A percentile compares a stretch with the other conserved stretches of the same genome.
Evolutionary conservation across 2,888 invertebrate genomes (phyloP).

Genomic region (Eurytoma adleriae): DNA sequence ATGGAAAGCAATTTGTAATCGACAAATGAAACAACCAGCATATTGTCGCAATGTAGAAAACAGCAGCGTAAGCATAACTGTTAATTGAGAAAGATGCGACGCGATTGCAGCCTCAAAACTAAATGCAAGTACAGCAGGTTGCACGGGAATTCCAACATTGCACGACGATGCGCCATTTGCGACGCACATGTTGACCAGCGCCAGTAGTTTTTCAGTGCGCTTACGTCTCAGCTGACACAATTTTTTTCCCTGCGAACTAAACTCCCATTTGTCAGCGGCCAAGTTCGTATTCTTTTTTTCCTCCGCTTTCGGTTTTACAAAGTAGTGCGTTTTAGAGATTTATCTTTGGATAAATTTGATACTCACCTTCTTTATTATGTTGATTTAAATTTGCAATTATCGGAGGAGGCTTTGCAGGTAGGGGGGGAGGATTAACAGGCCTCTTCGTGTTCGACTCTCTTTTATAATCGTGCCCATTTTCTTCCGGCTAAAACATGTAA

Average conservation of each 20-base stretch:
- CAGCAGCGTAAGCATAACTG: too few species aligned
- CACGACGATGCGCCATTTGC: constrained; percentile 63
- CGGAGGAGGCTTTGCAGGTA: constrained; percentile 65
- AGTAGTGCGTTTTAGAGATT: not conserved
- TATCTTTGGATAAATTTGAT: not conserved
- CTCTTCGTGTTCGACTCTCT: constrained; percentile 28
- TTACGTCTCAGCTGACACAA: not conserved
- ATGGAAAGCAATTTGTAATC: constrained; percentile 1
- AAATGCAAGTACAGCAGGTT: constrained; percentile 60
- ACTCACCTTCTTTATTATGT: constrained; percentile 45
- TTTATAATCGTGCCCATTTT: constrained; percentile 57
- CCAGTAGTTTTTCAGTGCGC: constrained; percentile 20
- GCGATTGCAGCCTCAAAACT: constrained; percentile 54
- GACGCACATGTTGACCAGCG: constrained; percentile 64
- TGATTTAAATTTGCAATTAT: constrained; percentile 53
- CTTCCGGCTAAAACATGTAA: constrained; percentile 63
- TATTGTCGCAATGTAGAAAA: too few species aligned
- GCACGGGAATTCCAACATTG: constrained; percentile 53
- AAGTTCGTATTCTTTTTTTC: not conserved
- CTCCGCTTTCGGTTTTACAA: not conserved
- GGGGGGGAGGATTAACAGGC: constrained; percentile 62
- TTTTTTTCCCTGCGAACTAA: not conserved
- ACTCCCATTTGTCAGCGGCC: not conserved
- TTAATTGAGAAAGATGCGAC: constrained; percentile 9
- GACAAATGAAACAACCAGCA: too few species aligned